phyloP scores from a whole-genome alignment of 2,113 vertebrate genomes.

The Gasterosteus nipponicus region DNA sequence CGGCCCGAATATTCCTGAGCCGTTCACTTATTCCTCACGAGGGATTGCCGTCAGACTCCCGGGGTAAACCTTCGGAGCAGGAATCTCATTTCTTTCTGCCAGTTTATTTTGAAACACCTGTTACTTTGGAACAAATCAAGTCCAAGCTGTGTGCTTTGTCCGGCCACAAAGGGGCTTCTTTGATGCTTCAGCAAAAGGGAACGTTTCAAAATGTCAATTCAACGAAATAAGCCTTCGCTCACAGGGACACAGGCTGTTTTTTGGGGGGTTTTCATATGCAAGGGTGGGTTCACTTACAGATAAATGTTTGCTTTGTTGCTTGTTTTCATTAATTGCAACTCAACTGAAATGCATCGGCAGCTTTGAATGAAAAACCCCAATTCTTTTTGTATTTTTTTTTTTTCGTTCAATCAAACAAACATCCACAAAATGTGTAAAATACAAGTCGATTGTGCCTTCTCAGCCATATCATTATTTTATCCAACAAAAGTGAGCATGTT shows the following conservation, averaged over 20 bases:
- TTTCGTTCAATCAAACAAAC: neutral
- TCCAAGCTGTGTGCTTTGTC: neutral
- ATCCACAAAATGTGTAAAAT: slow-evolving; percentile 13
- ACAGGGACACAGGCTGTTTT: neutral
- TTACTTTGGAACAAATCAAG: neutral
- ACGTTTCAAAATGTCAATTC: neutral
- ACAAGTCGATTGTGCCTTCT: slow-evolving; percentile 63
- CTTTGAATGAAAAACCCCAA: slow-evolving; percentile 43
- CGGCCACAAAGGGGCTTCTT: neutral
- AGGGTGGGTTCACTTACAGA: neutral
- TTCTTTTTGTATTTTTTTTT: slow-evolving; percentile 3
- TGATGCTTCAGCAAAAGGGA: slow-evolving; percentile 39
- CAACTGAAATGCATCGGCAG: slow-evolving; percentile 28
- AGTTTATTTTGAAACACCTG: neutral
- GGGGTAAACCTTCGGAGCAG: neutral
- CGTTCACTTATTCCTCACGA: neutral
- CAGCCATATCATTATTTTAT: neutral
- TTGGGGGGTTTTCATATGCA: neutral
- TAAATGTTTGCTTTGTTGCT: neutral
- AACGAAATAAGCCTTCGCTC: neutral
- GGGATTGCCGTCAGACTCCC: neutral
- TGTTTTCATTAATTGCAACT: slow-evolving; percentile 9
- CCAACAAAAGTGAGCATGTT: neutral
- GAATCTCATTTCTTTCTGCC: neutral
- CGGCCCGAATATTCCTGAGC: slow-evolving; percentile 1